phyloP scores from a whole-genome alignment of 2,113 vertebrate species.

The Burhinus bistriatus region DNA sequence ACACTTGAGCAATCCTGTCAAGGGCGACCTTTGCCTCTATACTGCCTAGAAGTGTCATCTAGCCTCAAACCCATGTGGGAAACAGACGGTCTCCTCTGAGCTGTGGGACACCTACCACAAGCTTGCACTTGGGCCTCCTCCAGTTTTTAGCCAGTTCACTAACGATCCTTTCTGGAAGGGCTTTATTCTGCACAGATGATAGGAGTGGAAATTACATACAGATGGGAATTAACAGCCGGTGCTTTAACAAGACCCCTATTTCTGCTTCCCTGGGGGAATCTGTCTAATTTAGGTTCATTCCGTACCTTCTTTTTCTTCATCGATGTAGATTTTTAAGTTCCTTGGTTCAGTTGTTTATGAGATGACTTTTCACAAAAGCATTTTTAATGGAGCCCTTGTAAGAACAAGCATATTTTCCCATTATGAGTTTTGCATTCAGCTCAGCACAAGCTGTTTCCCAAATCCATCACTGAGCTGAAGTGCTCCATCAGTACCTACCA shows the following conservation, averaged over 20 bases:
- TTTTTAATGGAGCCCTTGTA: not conserved
- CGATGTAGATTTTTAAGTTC: not conserved
- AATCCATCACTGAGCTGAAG: not conserved
- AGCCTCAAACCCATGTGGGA: conserved; percentile 27
- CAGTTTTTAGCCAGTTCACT: not conserved
- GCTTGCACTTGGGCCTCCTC: conserved; percentile 5
- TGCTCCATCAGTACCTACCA: not conserved
- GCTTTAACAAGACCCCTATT: not conserved
- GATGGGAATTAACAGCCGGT: conserved; percentile 29
- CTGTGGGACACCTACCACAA: conserved; percentile 34
- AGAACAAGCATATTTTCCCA: not conserved
- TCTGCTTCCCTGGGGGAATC: not conserved
- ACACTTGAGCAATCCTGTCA: conserved; percentile 3
- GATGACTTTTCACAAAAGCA: not conserved
- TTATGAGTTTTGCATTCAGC: not conserved
- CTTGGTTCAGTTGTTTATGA: not conserved
- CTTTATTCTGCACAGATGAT: not conserved
- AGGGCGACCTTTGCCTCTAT: not conserved
- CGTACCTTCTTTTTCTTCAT: not conserved
- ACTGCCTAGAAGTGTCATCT: conserved; percentile 4
- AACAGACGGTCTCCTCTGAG: not conserved
- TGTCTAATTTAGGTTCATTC: not conserved
- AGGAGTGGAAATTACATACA: conserved; percentile 19
- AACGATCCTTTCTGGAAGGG: not conserved
- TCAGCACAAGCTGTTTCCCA: not conserved